Conservation (phyloP, 2,888 invertebrate genomes). For the Craniophora ligustri region DNA sequence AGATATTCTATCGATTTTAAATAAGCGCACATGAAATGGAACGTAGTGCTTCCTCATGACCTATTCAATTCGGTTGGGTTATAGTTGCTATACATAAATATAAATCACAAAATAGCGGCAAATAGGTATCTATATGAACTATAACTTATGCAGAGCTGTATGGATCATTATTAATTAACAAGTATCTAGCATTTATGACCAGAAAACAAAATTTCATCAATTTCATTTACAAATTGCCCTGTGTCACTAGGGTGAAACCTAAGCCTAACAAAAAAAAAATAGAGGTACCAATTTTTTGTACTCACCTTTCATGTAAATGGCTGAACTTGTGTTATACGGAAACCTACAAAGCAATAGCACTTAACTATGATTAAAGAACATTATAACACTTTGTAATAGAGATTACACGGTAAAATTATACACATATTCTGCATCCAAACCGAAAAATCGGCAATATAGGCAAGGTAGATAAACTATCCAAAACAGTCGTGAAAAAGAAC, state of each 20-base stretch:
- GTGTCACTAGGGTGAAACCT: constrained; percentile 62
- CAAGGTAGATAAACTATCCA: constrained; percentile 87
- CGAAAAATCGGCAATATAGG: constrained; percentile 86
- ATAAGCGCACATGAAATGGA: constrained; percentile 66
- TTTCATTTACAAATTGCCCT: constrained; percentile 31
- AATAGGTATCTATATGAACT: constrained; percentile 77
- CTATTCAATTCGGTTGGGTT: constrained; percentile 74
- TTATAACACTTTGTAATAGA: constrained; percentile 69
- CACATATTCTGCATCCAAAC: constrained; percentile 76
- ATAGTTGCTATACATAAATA: constrained; percentile 70
- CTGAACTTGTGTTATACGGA: constrained; percentile 77
- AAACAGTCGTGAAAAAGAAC: constrained; percentile 88
- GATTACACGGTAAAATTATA: constrained; percentile 69
- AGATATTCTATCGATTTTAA: constrained; percentile 43
- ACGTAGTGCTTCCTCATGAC: constrained; percentile 63
- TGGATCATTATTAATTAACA: constrained; percentile 54
- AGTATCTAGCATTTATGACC: constrained; percentile 2
- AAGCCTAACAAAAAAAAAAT: constrained; percentile 75
- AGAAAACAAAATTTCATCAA: constrained; percentile 18
- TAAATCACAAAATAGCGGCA: constrained; percentile 84
- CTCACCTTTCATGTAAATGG: constrained; percentile 89
- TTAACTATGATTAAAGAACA: constrained; percentile 75
- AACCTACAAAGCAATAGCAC: constrained; percentile 60
- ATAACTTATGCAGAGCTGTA: constrained; percentile 68
- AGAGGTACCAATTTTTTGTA: constrained; percentile 85